Evolutionary conservation across 2,113 vertebrate genomes (phyloP), one percentile per base, ranked within the genome.

Genomic region (Numida meleagris): DNA sequence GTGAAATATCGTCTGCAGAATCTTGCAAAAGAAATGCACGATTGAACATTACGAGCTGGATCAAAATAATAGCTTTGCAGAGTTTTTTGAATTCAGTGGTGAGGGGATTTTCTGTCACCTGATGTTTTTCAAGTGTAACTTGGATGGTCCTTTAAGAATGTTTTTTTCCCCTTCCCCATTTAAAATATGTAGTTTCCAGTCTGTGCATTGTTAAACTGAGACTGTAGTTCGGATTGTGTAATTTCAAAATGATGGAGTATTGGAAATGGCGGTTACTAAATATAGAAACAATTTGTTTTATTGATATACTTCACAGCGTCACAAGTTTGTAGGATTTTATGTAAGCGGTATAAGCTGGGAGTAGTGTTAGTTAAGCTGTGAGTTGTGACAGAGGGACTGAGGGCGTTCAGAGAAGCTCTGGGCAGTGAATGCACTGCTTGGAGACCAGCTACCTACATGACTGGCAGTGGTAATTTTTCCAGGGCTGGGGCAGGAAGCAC

Each of bases 51-150:
- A 36, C 1, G 14, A 70, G 9, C 40, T 42, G 10, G 61, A 63
- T 84, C 38, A 75, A 45, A 78, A 92, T 3, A 2, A 48, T 51
- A 61, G 66, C 65, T 59, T 38, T 43, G 38, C 24, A 40, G 38
- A 88, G 34, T 61, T 65, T 51, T 24, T 38, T 24, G 50, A 87
- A 87, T 94, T 85, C 74, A 15, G 45, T 2, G 1, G 42, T 45
- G 66, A 79, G 89, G 79, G 84, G 77, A 91, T 96, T 96, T 94
- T 94, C 77, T 73, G 93, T 96, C 91, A 89, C 72, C 78, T 73
- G 81, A 13, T 76, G 40, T 19, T 82, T 94, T 55, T 75, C 45
- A 71, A 74, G 80, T 79, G 59, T 62, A 59, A 70, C 55, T 83
- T 80, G 71, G 31, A 55, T 72, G 43, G 25, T 67, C 1, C 1